Evolutionary conservation across 2,113 vertebrate genomes (phyloP), one percentile per base, ranked within the genome.

Genomic region (Pygoscelis adeliae): DNA sequence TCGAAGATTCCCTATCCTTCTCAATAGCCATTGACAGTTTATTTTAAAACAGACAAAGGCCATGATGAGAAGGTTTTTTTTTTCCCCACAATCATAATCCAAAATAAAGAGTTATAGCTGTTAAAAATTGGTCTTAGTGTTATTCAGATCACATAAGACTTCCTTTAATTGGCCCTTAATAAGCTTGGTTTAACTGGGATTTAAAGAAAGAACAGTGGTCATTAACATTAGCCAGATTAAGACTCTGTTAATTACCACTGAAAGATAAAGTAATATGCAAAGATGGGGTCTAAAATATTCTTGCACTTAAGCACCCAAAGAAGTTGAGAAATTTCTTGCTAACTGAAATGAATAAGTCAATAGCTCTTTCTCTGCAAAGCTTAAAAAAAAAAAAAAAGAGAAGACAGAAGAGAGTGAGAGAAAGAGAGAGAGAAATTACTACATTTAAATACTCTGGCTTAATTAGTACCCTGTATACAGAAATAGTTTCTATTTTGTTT

Each of bases 191-290:
- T 98, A 98, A 98, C 98, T 98, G 98, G 98, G 98, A 98, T 98
- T 98, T 98, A 98, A 98, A 96, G 74, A 96, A 98, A 98, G 98
- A 98, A 98, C 97, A 98, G 98, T 98, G 98, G 98, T 99, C 98
- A 98, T 99, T 99, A 98, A 98, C 98, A 97, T 98, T 97, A 98
- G 98, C 95, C 98, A 98, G 98, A 98, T 99, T 98, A 98, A 98
- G 98, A 98, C 97, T 98, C 92, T 98, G 97, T 98, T 98, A 99
- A 98, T 98, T 98, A 98, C 98, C 97, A 98, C 97, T 98, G 98
- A 98, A 98, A 98, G 98, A 99, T 99, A 98, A 98, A 98, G 97
- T 98, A 98, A 98, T 84, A 97, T 98, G 97, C 94, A 98, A 97
- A 98, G 98, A 98, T 96, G 97, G 82, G 74, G 83, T 95, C 96